Conservation (phyloP, 2,797 vertebrate species). For the Paedocypris micromegethes region DNA sequence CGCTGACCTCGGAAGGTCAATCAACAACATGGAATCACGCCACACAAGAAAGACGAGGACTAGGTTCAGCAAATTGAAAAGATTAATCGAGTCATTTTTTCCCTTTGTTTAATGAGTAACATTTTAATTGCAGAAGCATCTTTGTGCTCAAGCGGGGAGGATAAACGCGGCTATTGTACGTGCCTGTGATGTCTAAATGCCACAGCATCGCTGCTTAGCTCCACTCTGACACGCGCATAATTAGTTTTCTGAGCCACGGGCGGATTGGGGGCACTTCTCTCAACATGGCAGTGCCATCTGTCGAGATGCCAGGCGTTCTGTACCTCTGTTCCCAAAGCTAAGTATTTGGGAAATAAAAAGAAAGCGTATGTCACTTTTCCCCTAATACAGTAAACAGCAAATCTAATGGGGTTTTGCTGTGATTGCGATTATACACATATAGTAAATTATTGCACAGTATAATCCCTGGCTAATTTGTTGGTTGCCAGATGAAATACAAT, state of each 20-base stretch:
- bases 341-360: conserved; percentile 10
- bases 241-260: conserved; percentile 55
- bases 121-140: conserved; percentile 47
- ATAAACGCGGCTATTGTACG: conserved; percentile 52
- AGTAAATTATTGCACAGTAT: too few species aligned
- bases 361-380: background rate
- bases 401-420: background rate
- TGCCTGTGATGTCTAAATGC: conserved; percentile 44
- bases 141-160: conserved; percentile 28
- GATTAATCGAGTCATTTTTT: conserved; percentile 35
- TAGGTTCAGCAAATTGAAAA: conserved; percentile 50
- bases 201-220: conserved; percentile 49
- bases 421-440: too few species aligned
- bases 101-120: conserved; percentile 39
- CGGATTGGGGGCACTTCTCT: conserved; percentile 43
- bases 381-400: background rate
- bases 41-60: conserved; percentile 38
- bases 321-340: background rate
- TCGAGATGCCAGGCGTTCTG: conserved; percentile 50
- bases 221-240: conserved; percentile 58
- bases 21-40: conserved; percentile 2
- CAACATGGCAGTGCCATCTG: conserved; percentile 58
- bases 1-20: background rate
- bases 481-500: too few species aligned
- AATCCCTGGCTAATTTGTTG: too few species aligned